These are phyloP conservation scores for Sepioteuthis lessoniana DNA, from an alignment of 2,888 invertebrate genomes.

Conservation along the genomic window DNA sequence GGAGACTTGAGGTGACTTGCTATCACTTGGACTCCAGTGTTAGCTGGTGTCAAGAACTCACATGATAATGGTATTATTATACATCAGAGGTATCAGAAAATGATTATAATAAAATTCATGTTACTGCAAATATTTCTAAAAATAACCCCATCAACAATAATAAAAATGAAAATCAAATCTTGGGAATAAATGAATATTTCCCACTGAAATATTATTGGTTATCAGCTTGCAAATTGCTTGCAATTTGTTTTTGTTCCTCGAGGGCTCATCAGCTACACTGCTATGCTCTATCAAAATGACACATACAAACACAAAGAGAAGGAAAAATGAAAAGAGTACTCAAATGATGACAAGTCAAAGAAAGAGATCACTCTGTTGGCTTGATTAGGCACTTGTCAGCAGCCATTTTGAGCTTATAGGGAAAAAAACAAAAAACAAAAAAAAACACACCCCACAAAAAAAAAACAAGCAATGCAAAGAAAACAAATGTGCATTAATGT, in stretches of 20 bases:
- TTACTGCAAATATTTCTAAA: constrained; percentile 3
- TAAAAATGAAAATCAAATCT: not conserved
- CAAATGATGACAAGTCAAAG: constrained; percentile 16
- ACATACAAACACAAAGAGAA: not conserved
- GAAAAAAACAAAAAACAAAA: not conserved
- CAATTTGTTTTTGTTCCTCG: not conserved
- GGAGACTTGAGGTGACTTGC: too few species aligned
- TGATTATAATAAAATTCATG: not conserved
- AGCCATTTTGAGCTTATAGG: not conserved
- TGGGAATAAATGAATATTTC: constrained; percentile 33
- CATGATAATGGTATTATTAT: too few species aligned
- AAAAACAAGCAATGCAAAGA: not conserved
- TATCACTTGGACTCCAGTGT: too few species aligned
- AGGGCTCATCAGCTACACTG: not conserved
- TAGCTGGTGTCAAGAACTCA: too few species aligned
- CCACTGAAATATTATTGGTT: not conserved
- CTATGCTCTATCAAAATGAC: not conserved
- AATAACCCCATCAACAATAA: not conserved
- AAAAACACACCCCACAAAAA: too few species aligned
- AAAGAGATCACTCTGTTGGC: not conserved
- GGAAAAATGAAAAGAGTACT: not conserved
- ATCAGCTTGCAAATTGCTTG: not conserved
- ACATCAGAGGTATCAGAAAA: too few species aligned
- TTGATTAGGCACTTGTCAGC: not conserved
- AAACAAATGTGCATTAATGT: constrained; percentile 33